Evolutionary conservation across 2,888 invertebrate species (phyloP).

Genomic region (Caenorhabditis auriculariae): DNA sequence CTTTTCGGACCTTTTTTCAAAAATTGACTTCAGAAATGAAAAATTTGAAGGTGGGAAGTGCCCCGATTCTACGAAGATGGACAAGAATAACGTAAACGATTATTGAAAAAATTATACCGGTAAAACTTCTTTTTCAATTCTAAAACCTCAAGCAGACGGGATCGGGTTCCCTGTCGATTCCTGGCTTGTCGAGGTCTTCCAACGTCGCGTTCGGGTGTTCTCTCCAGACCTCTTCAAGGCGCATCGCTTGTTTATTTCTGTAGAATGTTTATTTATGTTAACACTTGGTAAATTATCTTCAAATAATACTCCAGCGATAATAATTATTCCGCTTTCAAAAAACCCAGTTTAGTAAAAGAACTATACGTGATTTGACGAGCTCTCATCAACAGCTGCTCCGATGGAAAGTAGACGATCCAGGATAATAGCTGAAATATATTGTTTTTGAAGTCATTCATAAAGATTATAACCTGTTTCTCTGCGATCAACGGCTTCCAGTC

Average conservation of each 20-base stretch:
- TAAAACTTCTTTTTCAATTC: no score
- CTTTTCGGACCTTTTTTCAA: no score
- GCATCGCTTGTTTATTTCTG: conserved; percentile 81
- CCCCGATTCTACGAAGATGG: no score
- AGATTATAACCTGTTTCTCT: conserved; percentile 14
- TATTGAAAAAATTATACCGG: no score
- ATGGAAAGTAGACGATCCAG: conserved; percentile 96
- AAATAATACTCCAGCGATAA: not conserved
- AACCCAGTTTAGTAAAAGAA: not conserved
- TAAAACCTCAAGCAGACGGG: conserved; percentile 73
- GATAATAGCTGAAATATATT: conserved; percentile 76
- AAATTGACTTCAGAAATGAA: no score
- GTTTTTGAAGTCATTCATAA: conserved; percentile 23
- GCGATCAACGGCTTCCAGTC: conserved; percentile 69
- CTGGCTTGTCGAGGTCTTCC: conserved; percentile 95
- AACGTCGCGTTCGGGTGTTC: conserved; percentile 96
- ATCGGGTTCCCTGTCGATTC: conserved; percentile 95
- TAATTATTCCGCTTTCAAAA: not conserved
- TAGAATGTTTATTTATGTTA: conserved; percentile 1
- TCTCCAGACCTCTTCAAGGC: conserved; percentile 97
- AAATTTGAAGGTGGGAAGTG: no score
- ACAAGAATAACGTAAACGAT: no score
- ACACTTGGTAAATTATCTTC: not conserved
- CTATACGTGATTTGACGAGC: conserved; percentile 84
- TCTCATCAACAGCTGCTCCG: conserved; percentile 90